Conservation (phyloP, 2,113 vertebrate genomes). For the Brachyistius frenatus region DNA sequence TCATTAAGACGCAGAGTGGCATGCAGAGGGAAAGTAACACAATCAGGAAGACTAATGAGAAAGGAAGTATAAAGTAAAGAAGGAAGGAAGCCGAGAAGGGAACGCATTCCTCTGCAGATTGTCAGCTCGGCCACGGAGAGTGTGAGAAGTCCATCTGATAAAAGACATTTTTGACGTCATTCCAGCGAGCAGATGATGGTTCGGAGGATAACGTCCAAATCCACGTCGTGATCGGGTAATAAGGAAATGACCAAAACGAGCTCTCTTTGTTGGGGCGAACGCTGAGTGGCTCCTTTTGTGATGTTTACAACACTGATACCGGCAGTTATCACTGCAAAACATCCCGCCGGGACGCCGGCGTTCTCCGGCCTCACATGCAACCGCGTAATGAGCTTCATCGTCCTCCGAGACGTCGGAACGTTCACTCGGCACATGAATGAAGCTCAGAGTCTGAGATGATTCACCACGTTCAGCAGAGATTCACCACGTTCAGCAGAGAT, state of each 20-base stretch:
- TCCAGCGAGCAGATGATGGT: slow-evolving; percentile 65
- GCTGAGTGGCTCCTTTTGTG: slow-evolving; percentile 68
- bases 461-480: too few species aligned
- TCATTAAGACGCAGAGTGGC: not conserved
- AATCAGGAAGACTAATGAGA: slow-evolving; percentile 70
- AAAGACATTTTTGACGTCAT: slow-evolving; percentile 80
- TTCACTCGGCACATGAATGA: not conserved
- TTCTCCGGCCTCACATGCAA: slow-evolving; percentile 75
- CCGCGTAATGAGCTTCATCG: slow-evolving; percentile 54
- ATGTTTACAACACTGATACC: slow-evolving; percentile 78
- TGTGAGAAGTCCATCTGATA: slow-evolving; percentile 81
- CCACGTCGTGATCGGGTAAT: slow-evolving; percentile 45
- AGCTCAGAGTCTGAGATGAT: too few species aligned
- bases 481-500: too few species aligned
- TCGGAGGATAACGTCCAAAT: slow-evolving; percentile 73
- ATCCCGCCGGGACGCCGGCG: slow-evolving; percentile 69
- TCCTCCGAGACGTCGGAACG: slow-evolving; percentile 12
- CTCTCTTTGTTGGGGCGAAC: slow-evolving; percentile 74
- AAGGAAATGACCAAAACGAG: slow-evolving; percentile 57
- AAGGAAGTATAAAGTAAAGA: slow-evolving; percentile 79
- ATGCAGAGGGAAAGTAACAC: slow-evolving; percentile 26
- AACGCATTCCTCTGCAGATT: slow-evolving; percentile 69
- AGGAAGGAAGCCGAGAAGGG: slow-evolving; percentile 81
- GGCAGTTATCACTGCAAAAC: slow-evolving; percentile 76
- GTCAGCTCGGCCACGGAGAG: slow-evolving; percentile 64